A percentile compares a stretch with the other conserved stretches of the same genome.
Conservation (phyloP, 2,888 invertebrate species). For the Limenitis camilla region DNA sequence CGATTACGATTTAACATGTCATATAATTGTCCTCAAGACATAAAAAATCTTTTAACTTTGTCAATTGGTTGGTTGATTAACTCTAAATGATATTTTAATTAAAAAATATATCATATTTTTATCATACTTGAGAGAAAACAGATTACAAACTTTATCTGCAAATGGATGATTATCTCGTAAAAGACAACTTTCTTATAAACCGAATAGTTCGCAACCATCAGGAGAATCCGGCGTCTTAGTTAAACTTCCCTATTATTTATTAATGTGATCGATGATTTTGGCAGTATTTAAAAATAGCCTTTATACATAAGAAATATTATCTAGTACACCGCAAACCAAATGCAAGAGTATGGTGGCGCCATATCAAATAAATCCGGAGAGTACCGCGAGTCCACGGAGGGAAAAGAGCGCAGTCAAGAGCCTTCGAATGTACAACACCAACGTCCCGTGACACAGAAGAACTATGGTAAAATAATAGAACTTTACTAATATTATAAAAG, state of each 20-base stretch:
- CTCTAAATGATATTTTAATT: too few species aligned
- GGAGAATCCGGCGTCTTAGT: too few species aligned
- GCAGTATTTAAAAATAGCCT: background rate
- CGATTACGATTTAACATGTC: conserved; percentile 2
- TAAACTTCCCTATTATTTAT: too few species aligned
- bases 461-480: conserved; percentile 41
- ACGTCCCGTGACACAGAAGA: conserved; percentile 47
- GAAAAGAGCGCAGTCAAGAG: conserved; percentile 43
- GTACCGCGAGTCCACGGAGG: conserved; percentile 42
- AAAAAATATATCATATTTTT: too few species aligned
- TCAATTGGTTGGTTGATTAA: too few species aligned
- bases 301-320: background rate
- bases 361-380: conserved; percentile 54
- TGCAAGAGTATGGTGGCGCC: conserved; percentile 68
- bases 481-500: too few species aligned
- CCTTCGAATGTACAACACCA: conserved; percentile 39
- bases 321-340: conserved; percentile 42
- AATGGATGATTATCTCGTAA: too few species aligned
- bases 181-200: too few species aligned
- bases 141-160: too few species aligned
- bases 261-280: too few species aligned
- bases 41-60: background rate
- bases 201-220: too few species aligned
- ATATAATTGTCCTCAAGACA: background rate
- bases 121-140: too few species aligned